Conservation (phyloP, 2,113 vertebrate genomes). For the Mormyrus lacerda region DNA sequence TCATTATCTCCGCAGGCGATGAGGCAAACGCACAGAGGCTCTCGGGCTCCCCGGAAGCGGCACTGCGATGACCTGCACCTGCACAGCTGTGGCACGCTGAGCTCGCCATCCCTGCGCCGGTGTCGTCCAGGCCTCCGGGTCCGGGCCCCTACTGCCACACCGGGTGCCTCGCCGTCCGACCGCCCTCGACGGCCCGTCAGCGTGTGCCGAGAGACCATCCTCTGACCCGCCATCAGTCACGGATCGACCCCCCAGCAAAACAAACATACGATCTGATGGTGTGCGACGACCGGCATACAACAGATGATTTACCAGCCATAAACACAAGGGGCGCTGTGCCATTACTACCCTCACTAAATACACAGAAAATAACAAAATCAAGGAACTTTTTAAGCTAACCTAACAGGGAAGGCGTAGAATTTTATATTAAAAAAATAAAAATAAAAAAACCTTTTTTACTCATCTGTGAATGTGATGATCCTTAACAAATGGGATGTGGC, state of each 20-base stretch:
- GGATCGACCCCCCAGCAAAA: not conserved
- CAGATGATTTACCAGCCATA: not conserved
- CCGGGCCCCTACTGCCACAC: conserved; percentile 33
- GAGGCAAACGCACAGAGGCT: conserved; percentile 58
- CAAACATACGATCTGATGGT: not conserved
- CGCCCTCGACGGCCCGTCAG: conserved; percentile 54
- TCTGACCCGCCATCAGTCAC: conserved; percentile 47
- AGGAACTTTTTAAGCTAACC: conserved; percentile 10
- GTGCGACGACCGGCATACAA: not conserved
- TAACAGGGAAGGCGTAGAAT: conserved; percentile 26
- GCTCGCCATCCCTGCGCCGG: conserved; percentile 55
- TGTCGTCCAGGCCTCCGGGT: conserved; percentile 37
- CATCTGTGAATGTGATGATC: conserved; percentile 9
- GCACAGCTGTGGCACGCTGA: conserved; percentile 81
- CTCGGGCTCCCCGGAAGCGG: conserved; percentile 57
- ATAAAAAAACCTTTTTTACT: not conserved
- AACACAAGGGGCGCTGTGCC: conserved; percentile 44
- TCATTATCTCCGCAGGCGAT: conserved; percentile 58
- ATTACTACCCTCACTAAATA: conserved; percentile 33
- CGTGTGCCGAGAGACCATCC: conserved; percentile 69
- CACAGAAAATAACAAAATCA: conserved; percentile 14
- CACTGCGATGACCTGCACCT: conserved; percentile 74
- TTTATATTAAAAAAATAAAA: not conserved
- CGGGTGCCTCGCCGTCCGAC: conserved; percentile 36
- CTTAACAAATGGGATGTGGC: not conserved